phyloP scores from a whole-genome alignment of 2,888 invertebrate genomes.

The Teleogryllus oceanicus region DNA sequence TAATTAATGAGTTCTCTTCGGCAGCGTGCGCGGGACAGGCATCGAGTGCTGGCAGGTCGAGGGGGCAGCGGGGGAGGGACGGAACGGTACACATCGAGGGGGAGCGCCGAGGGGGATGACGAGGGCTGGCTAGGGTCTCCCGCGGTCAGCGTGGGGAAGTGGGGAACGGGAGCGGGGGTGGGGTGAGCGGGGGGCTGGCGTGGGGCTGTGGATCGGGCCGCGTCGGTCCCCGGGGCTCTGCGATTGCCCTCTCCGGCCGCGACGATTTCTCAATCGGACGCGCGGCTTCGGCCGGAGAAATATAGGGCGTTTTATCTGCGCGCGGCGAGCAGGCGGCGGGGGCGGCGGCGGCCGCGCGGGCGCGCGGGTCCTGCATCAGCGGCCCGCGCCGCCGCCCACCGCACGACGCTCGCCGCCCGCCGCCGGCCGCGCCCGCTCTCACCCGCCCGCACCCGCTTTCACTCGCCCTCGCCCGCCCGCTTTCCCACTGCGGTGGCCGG shows the following conservation, averaged over 20 bases:
- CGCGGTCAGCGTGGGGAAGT: too few species aligned
- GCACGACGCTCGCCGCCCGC: background rate
- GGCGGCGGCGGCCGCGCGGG: constrained; percentile 4
- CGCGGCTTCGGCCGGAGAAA: constrained; percentile 18
- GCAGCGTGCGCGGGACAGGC: too few species aligned
- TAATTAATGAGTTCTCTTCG: too few species aligned
- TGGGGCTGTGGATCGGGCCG: background rate
- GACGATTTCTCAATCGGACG: constrained; percentile 18
- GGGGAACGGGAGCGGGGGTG: background rate
- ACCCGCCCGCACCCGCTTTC: too few species aligned
- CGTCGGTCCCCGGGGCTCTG: background rate
- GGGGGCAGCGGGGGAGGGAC: too few species aligned
- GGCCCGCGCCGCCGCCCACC: background rate
- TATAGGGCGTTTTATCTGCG: constrained; percentile 18
- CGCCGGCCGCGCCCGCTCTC: too few species aligned
- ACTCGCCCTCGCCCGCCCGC: too few species aligned
- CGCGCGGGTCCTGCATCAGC: background rate
- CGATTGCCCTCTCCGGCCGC: constrained; percentile 18
- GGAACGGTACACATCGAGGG: too few species aligned
- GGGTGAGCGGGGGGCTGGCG: background rate
- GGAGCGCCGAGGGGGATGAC: too few species aligned
- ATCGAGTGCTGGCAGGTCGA: too few species aligned
- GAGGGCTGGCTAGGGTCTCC: too few species aligned
- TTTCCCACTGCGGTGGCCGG: too few species aligned
- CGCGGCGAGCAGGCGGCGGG: background rate